Base-by-base conservation (phyloP, 2,113 vertebrate species). In the Thunnus maccoyii region DNA sequence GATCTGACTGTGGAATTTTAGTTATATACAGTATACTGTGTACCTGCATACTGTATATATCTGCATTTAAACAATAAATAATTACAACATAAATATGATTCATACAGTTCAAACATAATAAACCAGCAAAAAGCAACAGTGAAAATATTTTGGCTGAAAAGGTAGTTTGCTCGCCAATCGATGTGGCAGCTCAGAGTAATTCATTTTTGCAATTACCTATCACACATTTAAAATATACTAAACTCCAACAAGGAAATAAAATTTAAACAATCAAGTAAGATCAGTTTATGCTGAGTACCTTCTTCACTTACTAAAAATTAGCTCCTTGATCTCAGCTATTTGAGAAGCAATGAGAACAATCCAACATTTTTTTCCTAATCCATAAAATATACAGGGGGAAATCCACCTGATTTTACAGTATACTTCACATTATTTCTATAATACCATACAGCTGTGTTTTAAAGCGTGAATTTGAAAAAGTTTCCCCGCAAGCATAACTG, bases 41-140 rank as follows among this genome's bases (percentile, higher is more conserved):
- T 17, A 41, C 13, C 8, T 52, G 9, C 47, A 32, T n/a, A 69
- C 14, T 69, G 64, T 36, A 62, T 51, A 76, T 52, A 76, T 20
- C 9, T 41, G 36, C 8, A 41, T 60, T 20, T 16, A 54, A 84
- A 61, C 47, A 70, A 88, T 76, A 86, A 88, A 90, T 88, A 91
- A 85, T 81, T 80, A 55, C 13, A 84, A 41, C 48, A 87, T 92
- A 76, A 76, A 83, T 84, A 85, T 20, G 63, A 75, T 47, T 57
- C 3, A 80, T 5, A 80, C 3, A 68, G 46, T 62, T 70, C 9
- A 80, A 67, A 48, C 14, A 22, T 22, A 62, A 84, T 27, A 57
- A 70, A 88, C 48, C 32, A 67, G 27, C 13, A 25, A 44, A n/a
- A 18, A 72, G 41, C 56, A 20, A 57, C 36, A 68, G 85, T 73